phyloP scores from a whole-genome alignment of 2,113 vertebrate species.

The Bothrops jararaca region DNA sequence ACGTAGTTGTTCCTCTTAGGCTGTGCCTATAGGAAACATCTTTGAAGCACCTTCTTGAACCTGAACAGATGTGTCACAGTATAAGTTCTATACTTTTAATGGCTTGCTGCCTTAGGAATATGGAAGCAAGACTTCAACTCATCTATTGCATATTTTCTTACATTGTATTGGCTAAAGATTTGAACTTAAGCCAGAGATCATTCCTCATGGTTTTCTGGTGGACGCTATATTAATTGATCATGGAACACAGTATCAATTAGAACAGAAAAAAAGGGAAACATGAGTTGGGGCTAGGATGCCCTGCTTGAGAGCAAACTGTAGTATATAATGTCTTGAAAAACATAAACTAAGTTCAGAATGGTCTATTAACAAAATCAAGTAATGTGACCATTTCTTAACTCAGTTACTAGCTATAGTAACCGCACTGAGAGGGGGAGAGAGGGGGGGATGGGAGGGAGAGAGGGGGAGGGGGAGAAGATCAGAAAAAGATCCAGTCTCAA shows the following conservation, averaged over 20 bases:
- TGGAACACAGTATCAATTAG: not conserved
- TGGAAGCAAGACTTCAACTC: not conserved
- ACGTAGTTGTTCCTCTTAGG: not conserved
- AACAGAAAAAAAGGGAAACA: not conserved
- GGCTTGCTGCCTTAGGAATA: not conserved
- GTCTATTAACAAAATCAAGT: not conserved
- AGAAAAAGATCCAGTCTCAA: not conserved
- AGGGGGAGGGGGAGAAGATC: not conserved
- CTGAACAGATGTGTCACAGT: not conserved
- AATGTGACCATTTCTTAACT: not conserved
- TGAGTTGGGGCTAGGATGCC: not conserved
- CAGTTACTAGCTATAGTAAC: not conserved
- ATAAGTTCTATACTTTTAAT: not conserved
- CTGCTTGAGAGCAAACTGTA: not conserved
- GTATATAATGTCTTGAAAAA: not conserved
- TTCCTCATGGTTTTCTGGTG: not conserved
- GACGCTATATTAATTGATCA: not conserved
- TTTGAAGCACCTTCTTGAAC: not conserved
- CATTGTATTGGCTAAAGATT: not conserved
- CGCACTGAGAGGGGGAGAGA: not conserved
- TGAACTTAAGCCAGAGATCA: not conserved
- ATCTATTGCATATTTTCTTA: not conserved
- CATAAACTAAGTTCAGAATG: not conserved
- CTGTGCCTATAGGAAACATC: not conserved
- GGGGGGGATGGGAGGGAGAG: too few relatives aligned